Percentiles rank a stretch among this genome's conserved stretches.
phyloP scores from a whole-genome alignment of 92 coral and sea anemone genomes.

The Metridium senile region DNA sequence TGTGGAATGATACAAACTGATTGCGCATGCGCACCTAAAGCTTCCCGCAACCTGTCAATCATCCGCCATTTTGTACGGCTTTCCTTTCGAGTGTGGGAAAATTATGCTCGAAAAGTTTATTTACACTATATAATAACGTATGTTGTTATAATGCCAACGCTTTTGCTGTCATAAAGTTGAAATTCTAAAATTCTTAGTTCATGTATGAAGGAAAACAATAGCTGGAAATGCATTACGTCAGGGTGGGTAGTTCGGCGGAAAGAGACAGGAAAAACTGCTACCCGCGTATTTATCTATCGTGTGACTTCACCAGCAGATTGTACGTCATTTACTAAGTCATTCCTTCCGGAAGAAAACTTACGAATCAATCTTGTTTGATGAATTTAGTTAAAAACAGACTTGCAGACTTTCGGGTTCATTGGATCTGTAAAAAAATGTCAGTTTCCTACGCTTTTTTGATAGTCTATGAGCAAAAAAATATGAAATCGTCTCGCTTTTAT shows the following conservation, averaged over 20 bases:
- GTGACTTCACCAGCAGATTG: background rate
- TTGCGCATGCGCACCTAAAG: slow-evolving; percentile 31
- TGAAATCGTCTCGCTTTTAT: too few relatives aligned
- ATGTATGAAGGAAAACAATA: background rate
- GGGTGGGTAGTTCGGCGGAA: slow-evolving; percentile 13
- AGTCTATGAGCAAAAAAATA: too few relatives aligned
- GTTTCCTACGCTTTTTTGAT: too few relatives aligned
- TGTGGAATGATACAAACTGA: slow-evolving; percentile 14
- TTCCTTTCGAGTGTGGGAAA: too few relatives aligned
- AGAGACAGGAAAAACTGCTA: background rate
- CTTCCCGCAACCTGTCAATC: slow-evolving; percentile 42
- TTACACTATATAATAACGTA: too few relatives aligned
- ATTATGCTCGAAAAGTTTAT: too few relatives aligned
- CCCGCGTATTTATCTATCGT: background rate
- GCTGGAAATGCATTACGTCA: background rate
- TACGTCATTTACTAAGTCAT: background rate
- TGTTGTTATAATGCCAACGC: background rate
- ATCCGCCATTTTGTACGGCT: background rate
- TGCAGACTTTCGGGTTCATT: too few relatives aligned
- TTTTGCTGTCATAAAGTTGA: background rate
- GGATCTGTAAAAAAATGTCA: too few relatives aligned
- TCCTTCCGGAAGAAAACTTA: background rate
- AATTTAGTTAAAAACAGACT: too few relatives aligned
- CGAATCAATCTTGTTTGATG: background rate
- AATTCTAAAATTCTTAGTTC: background rate